Evolutionary conservation across 2,888 invertebrate species (phyloP), one percentile per base, ranked within the genome.

Genomic region (Blastobasis lacticolella): DNA sequence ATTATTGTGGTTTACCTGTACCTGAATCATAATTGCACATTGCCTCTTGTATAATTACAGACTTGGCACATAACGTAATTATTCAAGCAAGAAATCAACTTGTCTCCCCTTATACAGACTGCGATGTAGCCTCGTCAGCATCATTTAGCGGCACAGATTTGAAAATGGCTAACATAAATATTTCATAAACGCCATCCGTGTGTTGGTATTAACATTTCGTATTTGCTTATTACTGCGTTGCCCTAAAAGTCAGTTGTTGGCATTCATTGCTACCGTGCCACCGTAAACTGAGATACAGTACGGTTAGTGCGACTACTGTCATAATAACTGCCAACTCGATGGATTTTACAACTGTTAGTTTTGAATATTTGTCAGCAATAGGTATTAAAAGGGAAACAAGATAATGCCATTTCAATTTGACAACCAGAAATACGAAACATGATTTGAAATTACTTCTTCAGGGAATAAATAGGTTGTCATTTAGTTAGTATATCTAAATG

Each of bases 191-290:
- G 53, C 55, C 48, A 9, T 45, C 48, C 38, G 38, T 37, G 51
- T 48, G 47, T 51, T 42, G 40, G 48, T 51, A 51, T 51, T 51
- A 51, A 51, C 51, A 51, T 51, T 48, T 51, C 46, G 49, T 40
- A 40, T 53, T 53, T 50, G 52, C 50, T 49, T 51, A 56, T 50
- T 52, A 42, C 46, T 49, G 38, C 37, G 42, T 46, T 40, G 38
- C 57, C 57, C 45, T 67, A 66, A 64, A 66, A 63, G 67, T 64
- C 61, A 58, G 51, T 50, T 48, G 58, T 57, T 63, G 57, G 51
- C 57, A 65, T 65, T 63, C 55, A 63, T 63, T 57, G 55, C 57
- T 23, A 44, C 42, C 48, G 57, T 60, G 1, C 5, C n/a, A 45
- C 10, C 8, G 45, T 45, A 45, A 23, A 23, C 23, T 45, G 36